phyloP scores from a whole-genome alignment of 2,113 vertebrate genomes.

The Pteronura brasiliensis region DNA sequence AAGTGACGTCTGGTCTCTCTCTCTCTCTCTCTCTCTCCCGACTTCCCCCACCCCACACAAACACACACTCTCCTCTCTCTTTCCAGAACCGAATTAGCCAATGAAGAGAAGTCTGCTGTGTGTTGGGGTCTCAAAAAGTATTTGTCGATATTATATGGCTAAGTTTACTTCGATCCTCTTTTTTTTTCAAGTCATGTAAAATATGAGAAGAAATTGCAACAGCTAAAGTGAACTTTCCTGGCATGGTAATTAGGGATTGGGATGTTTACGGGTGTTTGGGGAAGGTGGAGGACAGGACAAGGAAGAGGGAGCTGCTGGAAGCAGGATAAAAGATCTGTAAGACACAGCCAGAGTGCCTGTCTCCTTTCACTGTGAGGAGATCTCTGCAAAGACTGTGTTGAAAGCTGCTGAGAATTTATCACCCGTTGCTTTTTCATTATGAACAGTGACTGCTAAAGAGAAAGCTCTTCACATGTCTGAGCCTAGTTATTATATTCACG shows the following conservation, averaged over 20 bases:
- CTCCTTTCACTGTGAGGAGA: background rate
- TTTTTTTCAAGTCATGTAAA: background rate
- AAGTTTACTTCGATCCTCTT: background rate
- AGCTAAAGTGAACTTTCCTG: background rate
- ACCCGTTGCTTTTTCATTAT: conserved; percentile 46
- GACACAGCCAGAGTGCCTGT: background rate
- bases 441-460: conserved; percentile 34
- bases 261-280: background rate
- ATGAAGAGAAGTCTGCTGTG: background rate
- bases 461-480: conserved; percentile 52
- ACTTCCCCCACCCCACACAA: background rate
- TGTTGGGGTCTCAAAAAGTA: background rate
- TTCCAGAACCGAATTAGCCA: background rate
- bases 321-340: background rate
- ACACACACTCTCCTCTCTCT: background rate
- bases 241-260: background rate
- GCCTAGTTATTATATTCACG: conserved; percentile 15
- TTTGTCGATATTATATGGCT: background rate
- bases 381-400: conserved; percentile 31
- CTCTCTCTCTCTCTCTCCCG: background rate
- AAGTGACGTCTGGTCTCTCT: background rate
- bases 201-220: background rate
- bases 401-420: conserved; percentile 45
- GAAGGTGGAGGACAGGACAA: background rate
- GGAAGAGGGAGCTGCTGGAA: background rate